Percentiles rank a stretch among this genome's conserved stretches.
Evolutionary conservation across 2,113 vertebrate species (phyloP).

Genomic region (Leucopsar rothschildi): DNA sequence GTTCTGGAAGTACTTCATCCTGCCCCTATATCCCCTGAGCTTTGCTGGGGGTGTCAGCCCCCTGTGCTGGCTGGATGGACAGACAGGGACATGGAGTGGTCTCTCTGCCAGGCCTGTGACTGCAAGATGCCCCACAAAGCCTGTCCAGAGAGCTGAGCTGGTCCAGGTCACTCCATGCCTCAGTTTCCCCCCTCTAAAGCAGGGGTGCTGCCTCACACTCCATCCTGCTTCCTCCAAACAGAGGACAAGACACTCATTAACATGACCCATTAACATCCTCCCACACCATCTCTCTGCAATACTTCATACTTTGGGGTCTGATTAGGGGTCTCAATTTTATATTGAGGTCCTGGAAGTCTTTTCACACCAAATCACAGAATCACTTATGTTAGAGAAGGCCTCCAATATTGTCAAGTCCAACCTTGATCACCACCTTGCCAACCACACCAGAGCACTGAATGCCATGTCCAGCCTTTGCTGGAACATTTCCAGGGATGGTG

Average conservation of each 20-base stretch:
- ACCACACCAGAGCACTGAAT: background rate
- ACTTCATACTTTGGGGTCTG: background rate
- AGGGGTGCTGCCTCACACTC: background rate
- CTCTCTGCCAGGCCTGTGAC: background rate
- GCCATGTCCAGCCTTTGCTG: background rate
- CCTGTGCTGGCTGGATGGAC: background rate
- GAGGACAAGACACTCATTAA: background rate
- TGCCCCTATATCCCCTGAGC: rapidly evolving
- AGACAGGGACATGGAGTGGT: background rate
- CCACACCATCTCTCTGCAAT: background rate
- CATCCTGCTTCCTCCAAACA: background rate
- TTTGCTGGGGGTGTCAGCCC: background rate
- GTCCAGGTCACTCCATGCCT: background rate
- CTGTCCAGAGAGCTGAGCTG: background rate
- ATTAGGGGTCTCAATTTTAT: background rate
- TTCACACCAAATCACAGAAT: background rate
- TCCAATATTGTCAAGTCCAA: background rate
- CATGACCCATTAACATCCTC: background rate
- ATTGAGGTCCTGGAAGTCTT: background rate
- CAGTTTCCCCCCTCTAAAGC: background rate
- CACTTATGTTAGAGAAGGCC: background rate
- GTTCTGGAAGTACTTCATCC: rapidly evolving
- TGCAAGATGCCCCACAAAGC: background rate
- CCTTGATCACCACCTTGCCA: background rate
- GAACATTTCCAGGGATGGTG: background rate